These are phyloP conservation scores for Erannis defoliaria DNA, from an alignment of 2,888 invertebrate species.

Conservation along the genomic window DNA sequence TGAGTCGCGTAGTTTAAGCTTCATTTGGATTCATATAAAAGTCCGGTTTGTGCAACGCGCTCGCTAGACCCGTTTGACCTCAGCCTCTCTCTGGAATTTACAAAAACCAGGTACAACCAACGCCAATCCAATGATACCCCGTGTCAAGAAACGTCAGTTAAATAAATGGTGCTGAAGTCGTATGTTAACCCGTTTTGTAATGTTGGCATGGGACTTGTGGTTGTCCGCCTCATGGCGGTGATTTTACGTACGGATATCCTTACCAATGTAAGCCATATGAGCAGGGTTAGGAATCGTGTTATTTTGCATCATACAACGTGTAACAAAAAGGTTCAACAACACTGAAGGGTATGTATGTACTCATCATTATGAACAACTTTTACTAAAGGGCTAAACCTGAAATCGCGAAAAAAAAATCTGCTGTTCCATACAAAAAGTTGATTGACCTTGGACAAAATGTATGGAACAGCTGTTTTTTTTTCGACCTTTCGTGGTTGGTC, in stretches of 20 bases:
- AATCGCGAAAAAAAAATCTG: too few relatives aligned
- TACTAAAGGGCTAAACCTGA: too few relatives aligned
- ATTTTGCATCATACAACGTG: background rate
- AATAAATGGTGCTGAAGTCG: constrained; percentile 43
- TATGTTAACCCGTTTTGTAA: constrained; percentile 43
- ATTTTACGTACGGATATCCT: constrained; percentile 37
- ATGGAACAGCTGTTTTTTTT: too few relatives aligned
- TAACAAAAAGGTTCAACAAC: too few relatives aligned
- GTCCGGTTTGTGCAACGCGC: too few relatives aligned
- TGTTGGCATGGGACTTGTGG: constrained; percentile 39
- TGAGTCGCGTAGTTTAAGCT: too few relatives aligned
- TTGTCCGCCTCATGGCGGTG: constrained; percentile 32
- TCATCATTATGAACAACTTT: too few relatives aligned
- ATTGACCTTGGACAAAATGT: too few relatives aligned
- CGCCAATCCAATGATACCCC: constrained; percentile 17
- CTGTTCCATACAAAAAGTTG: too few relatives aligned
- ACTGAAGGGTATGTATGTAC: too few relatives aligned
- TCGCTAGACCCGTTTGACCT: background rate
- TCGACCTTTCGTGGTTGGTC: too few relatives aligned
- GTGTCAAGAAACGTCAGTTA: constrained; percentile 40
- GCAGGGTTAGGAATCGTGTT: background rate
- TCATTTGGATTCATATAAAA: too few relatives aligned
- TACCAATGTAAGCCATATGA: constrained; percentile 7
- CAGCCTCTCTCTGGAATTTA: constrained; percentile 18
- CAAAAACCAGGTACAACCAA: constrained; percentile 30